A percentile compares a stretch with the other conserved stretches of the same genome.
phyloP scores from a whole-genome alignment of 2,113 vertebrate genomes.

The Elachura formosa region DNA sequence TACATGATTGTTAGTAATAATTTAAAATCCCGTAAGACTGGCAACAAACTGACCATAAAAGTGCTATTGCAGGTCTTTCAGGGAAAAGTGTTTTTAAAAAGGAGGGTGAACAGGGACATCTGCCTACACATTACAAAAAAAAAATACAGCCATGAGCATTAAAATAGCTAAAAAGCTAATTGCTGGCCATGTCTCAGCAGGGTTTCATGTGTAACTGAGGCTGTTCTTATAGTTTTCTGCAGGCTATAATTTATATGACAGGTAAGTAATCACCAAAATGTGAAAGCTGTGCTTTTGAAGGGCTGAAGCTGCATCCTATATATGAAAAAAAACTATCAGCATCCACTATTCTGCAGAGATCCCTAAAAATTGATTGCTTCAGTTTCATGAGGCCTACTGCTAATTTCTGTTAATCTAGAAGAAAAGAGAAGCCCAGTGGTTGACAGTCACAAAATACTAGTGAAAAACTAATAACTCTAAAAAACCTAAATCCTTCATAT shows the following conservation, averaged over 20 bases:
- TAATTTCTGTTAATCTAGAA: not conserved
- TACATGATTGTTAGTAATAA: not conserved
- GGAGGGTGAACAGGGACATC: not conserved
- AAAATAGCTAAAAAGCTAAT: not conserved
- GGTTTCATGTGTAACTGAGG: not conserved
- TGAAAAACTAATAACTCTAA: not conserved
- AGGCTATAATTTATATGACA: not conserved
- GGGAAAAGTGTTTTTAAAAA: not conserved
- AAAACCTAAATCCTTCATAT: not conserved
- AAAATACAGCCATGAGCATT: accelerated
- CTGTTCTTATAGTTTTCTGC: not conserved
- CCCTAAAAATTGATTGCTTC: not conserved
- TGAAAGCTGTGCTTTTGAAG: not conserved
- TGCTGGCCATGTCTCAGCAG: not conserved
- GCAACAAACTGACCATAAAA: not conserved
- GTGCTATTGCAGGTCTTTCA: not conserved
- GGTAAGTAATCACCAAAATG: not conserved
- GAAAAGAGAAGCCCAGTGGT: not conserved
- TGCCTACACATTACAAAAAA: not conserved
- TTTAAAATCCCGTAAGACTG: not conserved
- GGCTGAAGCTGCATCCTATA: not conserved
- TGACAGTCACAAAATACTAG: not conserved
- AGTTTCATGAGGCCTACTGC: not conserved
- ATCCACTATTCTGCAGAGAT: not conserved
- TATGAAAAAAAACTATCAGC: not conserved